These are phyloP conservation scores for Heliconius eleuchia DNA, from an alignment of 1,140 invertebrate genomes.

Conservation along the genomic window DNA sequence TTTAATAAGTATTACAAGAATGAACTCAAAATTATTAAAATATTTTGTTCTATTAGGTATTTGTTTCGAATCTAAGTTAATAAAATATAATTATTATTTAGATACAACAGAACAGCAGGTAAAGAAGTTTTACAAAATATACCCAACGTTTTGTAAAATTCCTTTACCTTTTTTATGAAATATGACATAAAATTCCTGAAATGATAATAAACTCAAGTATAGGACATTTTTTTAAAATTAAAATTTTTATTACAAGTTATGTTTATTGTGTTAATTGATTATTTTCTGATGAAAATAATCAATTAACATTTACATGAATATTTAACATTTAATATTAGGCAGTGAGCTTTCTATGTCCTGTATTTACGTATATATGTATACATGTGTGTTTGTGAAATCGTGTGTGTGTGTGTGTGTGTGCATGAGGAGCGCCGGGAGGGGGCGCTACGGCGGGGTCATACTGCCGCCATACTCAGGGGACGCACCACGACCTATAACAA, in stretches of 20 bases:
- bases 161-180: too few relatives aligned
- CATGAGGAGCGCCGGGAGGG: constrained; percentile 59
- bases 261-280: too few relatives aligned
- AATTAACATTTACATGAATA: too few relatives aligned
- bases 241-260: too few relatives aligned
- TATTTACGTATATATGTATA: background rate
- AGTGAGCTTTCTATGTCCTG: background rate
- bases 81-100: too few relatives aligned
- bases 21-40: background rate
- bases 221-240: too few relatives aligned
- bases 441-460: constrained; percentile 76
- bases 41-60: background rate
- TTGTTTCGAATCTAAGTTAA: background rate
- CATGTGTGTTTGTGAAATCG: background rate
- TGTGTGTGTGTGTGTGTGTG: constrained; percentile 15
- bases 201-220: too few relatives aligned
- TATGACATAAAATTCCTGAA: too few relatives aligned
- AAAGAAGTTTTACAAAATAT: too few relatives aligned
- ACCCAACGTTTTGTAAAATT: too few relatives aligned
- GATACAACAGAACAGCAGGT: too few relatives aligned
- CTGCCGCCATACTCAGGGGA: constrained; percentile 80
- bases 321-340: background rate
- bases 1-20: too few relatives aligned
- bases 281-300: background rate
- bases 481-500: constrained; percentile 70